Evolutionary conservation across 2,888 invertebrate genomes (phyloP).

Genomic region (Ypsolopha sequella): DNA sequence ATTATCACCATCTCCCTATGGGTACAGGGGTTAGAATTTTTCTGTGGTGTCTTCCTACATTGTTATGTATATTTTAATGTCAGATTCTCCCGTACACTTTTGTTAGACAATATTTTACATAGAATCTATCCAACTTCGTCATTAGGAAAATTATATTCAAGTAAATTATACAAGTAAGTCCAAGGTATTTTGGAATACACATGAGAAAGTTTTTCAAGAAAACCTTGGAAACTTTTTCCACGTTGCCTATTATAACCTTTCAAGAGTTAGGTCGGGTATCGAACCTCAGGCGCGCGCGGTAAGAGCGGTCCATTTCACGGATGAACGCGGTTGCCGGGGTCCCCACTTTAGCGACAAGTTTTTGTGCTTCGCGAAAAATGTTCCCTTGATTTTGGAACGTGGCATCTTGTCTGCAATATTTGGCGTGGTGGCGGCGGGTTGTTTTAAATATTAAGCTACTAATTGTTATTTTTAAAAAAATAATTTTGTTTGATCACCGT

Average conservation of each 20-base stretch:
- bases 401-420: not conserved
- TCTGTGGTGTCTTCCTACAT: too few relatives aligned
- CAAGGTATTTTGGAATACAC: too few relatives aligned
- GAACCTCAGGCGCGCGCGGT: conserved; percentile 11
- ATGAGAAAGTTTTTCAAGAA: too few relatives aligned
- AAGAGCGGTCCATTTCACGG: conserved; percentile 29
- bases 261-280: conserved; percentile 7
- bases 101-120: too few relatives aligned
- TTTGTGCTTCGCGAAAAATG: not conserved
- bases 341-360: conserved; percentile 9
- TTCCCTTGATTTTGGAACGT: not conserved
- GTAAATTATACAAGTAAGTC: too few relatives aligned
- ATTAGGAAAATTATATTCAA: too few relatives aligned
- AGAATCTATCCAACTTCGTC: too few relatives aligned
- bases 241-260: conserved; percentile 15
- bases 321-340: conserved; percentile 13
- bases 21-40: too few relatives aligned
- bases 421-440: not conserved
- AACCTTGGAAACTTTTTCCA: too few relatives aligned
- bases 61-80: too few relatives aligned
- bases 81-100: too few relatives aligned
- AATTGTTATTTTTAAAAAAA: not conserved
- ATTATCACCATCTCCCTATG: not conserved
- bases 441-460: not conserved
- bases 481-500: not conserved